Percentiles rank a stretch among this genome's conserved stretches.
phyloP scores from a whole-genome alignment of 2,113 vertebrate species.

The Dasyprocta punctata region DNA sequence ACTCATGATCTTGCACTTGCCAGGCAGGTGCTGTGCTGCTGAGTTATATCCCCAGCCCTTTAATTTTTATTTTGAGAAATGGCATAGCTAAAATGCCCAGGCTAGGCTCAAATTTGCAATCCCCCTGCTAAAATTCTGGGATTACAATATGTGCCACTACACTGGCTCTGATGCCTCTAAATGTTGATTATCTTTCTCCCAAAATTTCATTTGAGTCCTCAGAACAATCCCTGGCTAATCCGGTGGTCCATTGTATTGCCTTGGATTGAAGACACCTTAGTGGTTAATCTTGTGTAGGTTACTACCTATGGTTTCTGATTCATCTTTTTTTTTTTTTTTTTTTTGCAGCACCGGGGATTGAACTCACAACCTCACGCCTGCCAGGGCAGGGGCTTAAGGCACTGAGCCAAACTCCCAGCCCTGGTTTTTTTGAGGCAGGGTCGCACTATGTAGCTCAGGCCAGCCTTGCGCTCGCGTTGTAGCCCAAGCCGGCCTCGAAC shows the following conservation, averaged over 20 bases:
- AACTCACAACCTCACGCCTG: no score
- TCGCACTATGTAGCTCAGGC: no score
- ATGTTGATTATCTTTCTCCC: constrained; percentile 15
- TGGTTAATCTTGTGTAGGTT: neutral
- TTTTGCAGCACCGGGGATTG: no score
- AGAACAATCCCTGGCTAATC: neutral
- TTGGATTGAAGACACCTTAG: neutral
- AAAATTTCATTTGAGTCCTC: constrained; percentile 3
- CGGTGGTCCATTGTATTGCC: neutral
- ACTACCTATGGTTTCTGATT: neutral
- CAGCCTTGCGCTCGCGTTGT: no score
- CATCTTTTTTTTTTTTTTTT: no score
- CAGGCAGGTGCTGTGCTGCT: neutral
- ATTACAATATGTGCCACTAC: neutral
- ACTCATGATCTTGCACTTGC: neutral
- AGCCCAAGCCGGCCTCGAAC: no score
- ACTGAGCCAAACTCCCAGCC: no score
- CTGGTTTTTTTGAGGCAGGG: no score
- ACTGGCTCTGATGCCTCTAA: neutral
- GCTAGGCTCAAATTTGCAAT: neutral
- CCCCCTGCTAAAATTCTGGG: neutral
- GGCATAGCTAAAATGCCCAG: neutral
- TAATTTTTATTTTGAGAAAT: neutral
- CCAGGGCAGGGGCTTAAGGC: no score
- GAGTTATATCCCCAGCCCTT: neutral